Evolutionary conservation across 2,113 vertebrate genomes (phyloP), one percentile per base, ranked within the genome.

Genomic region (Phalacrocorax pelagicus): DNA sequence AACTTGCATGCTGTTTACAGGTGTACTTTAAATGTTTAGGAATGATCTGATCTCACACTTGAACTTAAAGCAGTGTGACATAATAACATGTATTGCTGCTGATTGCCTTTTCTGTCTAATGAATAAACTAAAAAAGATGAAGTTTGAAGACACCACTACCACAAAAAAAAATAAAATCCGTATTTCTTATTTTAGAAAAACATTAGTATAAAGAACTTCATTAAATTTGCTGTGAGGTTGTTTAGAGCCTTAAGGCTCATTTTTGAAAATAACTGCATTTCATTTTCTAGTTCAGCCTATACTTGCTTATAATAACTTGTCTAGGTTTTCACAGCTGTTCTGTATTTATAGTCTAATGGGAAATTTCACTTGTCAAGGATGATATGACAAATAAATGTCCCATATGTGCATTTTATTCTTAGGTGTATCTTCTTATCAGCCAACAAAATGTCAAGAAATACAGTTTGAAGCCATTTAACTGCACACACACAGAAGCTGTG

Each of bases 291-390:
- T 75, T 70, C 19, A 62, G 75, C 15, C 18, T 78, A 75, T 91
- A 57, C 69, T 97, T 55, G 32, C 49, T 92, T 86, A 36, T 81
- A 57, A 77, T 69, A 90, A 93, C 8, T 13, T 92, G 73, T 84
- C 51, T 85, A 61, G 63, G 62, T 55, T 92, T 83, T 81, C 81
- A 94, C 93, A 96, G 95, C 90, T 97, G 97, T 88, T 95, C 47
- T 96, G 58, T 94, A 90, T 97, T 97, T 96, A 69, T 70, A 85
- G 44, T 77, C 92, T 75, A 93, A 86, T 29, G 55, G 94, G 94
- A 85, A 94, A 92, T 94, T 90, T 94, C 75, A 92, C 63, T 95
- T 93, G 91, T 97, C 97, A 92, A 52, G 69, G 79, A 92, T 61
- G 69, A 32, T 81, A 57, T 92, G 85, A 95, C 94, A 97, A 94